Conservation (phyloP, 1,140 invertebrate genomes). For the Euschistus heros region DNA sequence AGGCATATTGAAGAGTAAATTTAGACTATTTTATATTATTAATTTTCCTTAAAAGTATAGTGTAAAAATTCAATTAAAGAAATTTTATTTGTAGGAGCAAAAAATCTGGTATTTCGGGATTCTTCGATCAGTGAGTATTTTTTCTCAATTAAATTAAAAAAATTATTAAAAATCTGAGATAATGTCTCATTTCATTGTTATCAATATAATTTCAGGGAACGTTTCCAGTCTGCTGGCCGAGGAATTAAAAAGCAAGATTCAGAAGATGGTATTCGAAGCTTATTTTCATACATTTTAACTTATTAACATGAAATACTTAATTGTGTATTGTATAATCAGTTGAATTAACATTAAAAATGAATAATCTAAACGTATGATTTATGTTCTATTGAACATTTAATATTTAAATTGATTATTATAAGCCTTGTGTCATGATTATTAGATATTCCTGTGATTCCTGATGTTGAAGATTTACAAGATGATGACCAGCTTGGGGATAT, state of each 20-base stretch:
- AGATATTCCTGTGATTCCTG: conserved; percentile 22
- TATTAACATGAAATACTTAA: too few relatives aligned
- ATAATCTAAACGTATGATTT: too few relatives aligned
- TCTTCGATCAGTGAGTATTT: conserved; percentile 9
- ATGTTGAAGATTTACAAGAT: conserved; percentile 19
- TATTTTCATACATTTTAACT: not conserved
- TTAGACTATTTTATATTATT: too few relatives aligned
- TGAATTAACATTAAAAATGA: too few relatives aligned
- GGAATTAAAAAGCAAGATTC: conserved; percentile 1
- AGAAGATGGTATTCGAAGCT: conserved; percentile 9
- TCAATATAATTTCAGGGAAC: conserved; percentile 17
- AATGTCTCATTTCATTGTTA: not conserved
- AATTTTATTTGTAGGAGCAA: conserved; percentile 6
- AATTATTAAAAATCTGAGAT: not conserved
- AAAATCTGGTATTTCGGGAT: not conserved
- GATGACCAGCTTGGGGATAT: not conserved
- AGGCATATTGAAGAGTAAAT: too few relatives aligned
- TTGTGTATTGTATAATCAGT: too few relatives aligned
- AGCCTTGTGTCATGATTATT: not conserved
- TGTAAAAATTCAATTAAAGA: not conserved
- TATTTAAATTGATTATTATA: not conserved
- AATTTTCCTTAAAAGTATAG: not conserved
- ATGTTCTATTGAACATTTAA: too few relatives aligned
- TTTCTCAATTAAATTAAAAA: not conserved
- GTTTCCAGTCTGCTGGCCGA: conserved; percentile 10